These are phyloP conservation scores for Xiphorhynchus elegans DNA, from an alignment of 2,113 vertebrate genomes.

Conservation along the genomic window DNA sequence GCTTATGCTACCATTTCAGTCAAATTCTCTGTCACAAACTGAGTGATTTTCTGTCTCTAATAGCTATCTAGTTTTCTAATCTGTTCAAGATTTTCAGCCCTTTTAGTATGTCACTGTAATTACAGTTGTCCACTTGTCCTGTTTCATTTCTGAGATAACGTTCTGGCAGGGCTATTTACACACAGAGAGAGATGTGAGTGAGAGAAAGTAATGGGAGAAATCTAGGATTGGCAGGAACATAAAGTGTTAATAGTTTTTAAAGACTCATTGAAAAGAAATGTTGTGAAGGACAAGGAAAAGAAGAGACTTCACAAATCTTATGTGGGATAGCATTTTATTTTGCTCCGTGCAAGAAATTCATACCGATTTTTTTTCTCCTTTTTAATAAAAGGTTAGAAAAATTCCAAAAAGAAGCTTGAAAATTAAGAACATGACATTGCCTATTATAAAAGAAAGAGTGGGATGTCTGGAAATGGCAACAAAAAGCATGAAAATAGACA, in stretches of 20 bases:
- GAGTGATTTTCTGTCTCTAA: not conserved
- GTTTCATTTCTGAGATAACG: not conserved
- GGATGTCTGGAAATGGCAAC: not conserved
- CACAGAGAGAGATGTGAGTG: not conserved
- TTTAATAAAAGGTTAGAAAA: not conserved
- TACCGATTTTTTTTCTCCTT: not conserved
- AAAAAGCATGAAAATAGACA: not conserved
- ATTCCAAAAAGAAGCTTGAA: not conserved
- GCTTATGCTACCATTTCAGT: not conserved
- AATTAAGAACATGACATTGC: not conserved
- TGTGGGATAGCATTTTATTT: not conserved
- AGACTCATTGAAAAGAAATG: not conserved
- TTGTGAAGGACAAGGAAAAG: not conserved
- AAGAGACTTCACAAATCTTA: not conserved
- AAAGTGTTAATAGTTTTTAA: not conserved
- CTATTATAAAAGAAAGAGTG: not conserved
- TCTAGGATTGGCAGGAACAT: not conserved
- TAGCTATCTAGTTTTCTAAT: not conserved
- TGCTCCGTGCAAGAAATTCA: not conserved
- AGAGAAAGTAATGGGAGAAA: not conserved
- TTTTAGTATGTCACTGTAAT: not conserved
- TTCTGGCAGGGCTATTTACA: not conserved
- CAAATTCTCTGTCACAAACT: not conserved
- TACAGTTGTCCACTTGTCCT: not conserved
- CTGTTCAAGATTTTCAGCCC: not conserved